phyloP scores from a whole-genome alignment of 2,888 invertebrate species.

The Volucella bombylans region DNA sequence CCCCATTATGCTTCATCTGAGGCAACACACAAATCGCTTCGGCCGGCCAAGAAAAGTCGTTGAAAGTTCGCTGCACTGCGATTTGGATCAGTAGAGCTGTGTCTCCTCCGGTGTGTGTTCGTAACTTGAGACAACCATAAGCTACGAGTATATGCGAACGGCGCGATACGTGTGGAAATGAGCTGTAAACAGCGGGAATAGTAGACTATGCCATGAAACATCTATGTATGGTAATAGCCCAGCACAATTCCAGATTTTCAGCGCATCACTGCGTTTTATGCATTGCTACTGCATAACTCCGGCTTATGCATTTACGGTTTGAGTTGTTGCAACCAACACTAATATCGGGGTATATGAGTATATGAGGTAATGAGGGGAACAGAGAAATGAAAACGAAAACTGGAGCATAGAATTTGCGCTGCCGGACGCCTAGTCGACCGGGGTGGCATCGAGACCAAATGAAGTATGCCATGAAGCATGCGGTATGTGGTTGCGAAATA shows the following conservation, averaged over 20 bases:
- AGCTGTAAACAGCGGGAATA: conserved; percentile 32
- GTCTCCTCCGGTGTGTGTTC: not conserved
- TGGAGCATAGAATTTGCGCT: conserved; percentile 43
- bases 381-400: conserved; percentile 54
- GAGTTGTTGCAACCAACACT: conserved; percentile 5
- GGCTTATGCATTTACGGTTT: conserved; percentile 4
- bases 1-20: not conserved
- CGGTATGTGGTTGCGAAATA: conserved; percentile 48
- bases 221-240: not conserved
- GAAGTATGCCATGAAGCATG: conserved; percentile 53
- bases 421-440: conserved; percentile 28
- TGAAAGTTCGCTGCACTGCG: conserved; percentile 35
- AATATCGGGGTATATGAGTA: conserved; percentile 4
- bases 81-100: conserved; percentile 35
- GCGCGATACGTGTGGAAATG: conserved; percentile 22
- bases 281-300: not conserved
- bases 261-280: conserved; percentile 8
- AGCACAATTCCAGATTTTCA: conserved; percentile 8
- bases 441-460: conserved; percentile 54
- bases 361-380: conserved; percentile 3
- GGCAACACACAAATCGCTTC: not conserved
- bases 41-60: not conserved
- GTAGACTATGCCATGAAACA: not conserved
- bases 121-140: conserved; percentile 29
- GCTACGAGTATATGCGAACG: not conserved